These are phyloP conservation scores for Girardia tigrina DNA, from an alignment of 2,888 invertebrate genomes.

Conservation along the genomic window DNA sequence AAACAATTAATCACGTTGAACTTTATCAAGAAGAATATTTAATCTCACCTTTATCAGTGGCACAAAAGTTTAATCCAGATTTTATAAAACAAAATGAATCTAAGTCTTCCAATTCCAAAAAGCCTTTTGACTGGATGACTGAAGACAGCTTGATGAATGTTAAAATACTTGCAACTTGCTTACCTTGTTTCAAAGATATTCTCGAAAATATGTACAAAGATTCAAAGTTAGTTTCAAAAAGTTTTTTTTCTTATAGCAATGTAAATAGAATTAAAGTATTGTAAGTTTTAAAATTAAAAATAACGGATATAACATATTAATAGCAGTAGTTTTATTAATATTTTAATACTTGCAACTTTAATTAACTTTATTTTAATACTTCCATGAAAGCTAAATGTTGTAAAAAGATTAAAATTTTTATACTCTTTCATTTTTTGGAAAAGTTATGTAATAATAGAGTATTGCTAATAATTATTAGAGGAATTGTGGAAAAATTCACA, in stretches of 20 bases:
- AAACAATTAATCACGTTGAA: not conserved
- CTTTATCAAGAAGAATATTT: conserved; percentile 7
- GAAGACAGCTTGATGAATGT: conserved; percentile 50
- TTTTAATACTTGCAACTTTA: not conserved
- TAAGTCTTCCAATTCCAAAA: conserved; percentile 41
- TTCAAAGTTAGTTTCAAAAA: not conserved
- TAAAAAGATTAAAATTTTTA: too few relatives aligned
- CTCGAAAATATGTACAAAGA: conserved; percentile 42
- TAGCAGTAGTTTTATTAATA: too few relatives aligned
- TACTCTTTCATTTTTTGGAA: too few relatives aligned
- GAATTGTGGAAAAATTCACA: too few relatives aligned
- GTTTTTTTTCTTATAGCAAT: not conserved
- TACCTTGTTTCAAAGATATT: conserved; percentile 50
- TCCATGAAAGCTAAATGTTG: too few relatives aligned
- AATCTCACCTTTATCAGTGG: not conserved
- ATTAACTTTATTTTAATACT: not conserved
- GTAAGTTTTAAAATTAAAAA: too few relatives aligned
- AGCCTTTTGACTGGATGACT: conserved; percentile 51
- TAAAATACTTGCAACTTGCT: conserved; percentile 48
- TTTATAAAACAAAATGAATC: conserved; percentile 26
- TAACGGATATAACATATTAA: too few relatives aligned
- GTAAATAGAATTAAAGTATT: not conserved
- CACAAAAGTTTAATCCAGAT: not conserved
- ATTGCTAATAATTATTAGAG: too few relatives aligned
- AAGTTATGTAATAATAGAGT: too few relatives aligned